Conservation (phyloP, 2,113 vertebrate species). For the Dinomys branickii region DNA sequence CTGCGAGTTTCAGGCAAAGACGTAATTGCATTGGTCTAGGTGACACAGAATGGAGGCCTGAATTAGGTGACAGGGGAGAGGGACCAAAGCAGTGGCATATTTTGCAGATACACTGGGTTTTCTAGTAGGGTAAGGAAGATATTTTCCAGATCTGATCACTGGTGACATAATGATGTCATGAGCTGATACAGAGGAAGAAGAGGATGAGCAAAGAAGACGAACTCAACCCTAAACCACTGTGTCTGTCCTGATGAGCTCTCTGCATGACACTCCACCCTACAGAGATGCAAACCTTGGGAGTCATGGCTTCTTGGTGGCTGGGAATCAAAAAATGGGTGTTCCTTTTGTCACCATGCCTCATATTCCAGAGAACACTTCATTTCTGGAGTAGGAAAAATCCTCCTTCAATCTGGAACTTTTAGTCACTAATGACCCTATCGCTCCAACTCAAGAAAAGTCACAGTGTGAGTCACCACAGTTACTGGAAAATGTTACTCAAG, state of each 20-base stretch:
- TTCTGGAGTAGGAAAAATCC: not conserved
- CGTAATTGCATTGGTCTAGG: too few relatives aligned
- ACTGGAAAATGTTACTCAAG: not conserved
- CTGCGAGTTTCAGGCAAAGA: not conserved
- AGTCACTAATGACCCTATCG: not conserved
- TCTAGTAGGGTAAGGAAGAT: not conserved
- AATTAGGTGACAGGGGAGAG: not conserved
- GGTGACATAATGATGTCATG: not conserved
- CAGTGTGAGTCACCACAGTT: too few relatives aligned
- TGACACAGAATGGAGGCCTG: not conserved
- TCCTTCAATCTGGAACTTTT: not conserved
- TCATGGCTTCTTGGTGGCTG: not conserved
- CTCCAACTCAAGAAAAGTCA: not conserved
- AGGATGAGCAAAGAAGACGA: not conserved
- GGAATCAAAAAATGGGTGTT: not conserved
- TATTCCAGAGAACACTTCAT: not conserved
- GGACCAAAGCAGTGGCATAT: not conserved
- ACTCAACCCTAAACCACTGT: not conserved
- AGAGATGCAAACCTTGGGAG: not conserved
- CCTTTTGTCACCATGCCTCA: not conserved
- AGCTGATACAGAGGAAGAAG: not conserved
- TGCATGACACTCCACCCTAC: not conserved
- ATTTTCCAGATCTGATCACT: too few relatives aligned
- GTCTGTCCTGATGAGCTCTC: not conserved
- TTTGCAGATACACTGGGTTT: not conserved